Percentiles rank a stretch among this genome's conserved stretches.
Conservation (phyloP, 2,888 invertebrate species). For the Heliconius cydno region DNA sequence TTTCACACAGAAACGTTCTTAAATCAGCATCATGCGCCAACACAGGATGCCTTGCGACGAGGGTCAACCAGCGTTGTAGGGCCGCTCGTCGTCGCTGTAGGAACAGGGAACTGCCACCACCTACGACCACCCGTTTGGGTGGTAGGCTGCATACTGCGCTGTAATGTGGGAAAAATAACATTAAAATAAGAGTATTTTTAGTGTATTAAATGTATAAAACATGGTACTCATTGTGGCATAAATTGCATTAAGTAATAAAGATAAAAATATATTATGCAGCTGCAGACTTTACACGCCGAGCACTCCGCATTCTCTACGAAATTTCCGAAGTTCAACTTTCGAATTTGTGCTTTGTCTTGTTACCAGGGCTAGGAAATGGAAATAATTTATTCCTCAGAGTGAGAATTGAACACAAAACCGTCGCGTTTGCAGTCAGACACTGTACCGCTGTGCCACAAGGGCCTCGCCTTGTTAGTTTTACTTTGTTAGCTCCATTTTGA, state of each 20-base stretch:
- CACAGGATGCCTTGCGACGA: constrained; percentile 88
- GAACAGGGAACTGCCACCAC: constrained; percentile 85
- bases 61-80: constrained; percentile 87
- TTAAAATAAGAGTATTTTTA: not conserved
- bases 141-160: constrained; percentile 88
- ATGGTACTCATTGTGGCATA: not conserved
- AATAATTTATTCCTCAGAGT: no score
- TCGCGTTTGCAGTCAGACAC: no score
- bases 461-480: no score
- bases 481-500: no score
- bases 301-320: no score
- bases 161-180: constrained; percentile 32
- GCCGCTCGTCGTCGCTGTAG: constrained; percentile 87
- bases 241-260: not conserved
- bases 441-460: no score
- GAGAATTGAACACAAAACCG: no score
- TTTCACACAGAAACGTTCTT: constrained; percentile 84
- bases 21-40: constrained; percentile 86
- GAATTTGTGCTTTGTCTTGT: no score
- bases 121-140: constrained; percentile 89
- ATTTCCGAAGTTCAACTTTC: no score
- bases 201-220: not conserved
- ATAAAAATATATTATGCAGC: not conserved
- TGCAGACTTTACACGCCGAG: not conserved
- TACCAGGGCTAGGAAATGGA: no score